phyloP scores from a whole-genome alignment of 2,113 vertebrate genomes.

The Zosterops lateralis region DNA sequence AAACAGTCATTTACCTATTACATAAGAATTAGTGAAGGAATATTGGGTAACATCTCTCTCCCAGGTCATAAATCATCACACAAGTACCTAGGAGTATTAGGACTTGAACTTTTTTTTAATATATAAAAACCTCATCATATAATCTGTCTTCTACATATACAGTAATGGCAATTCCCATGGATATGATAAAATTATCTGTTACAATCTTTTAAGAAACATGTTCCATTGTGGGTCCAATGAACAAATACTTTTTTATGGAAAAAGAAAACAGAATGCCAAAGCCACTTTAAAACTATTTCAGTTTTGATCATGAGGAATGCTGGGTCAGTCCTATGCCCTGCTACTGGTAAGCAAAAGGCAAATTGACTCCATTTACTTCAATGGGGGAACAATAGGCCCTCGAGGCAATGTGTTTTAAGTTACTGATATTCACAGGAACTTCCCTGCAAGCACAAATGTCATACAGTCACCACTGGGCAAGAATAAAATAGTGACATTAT shows the following conservation, averaged over 20 bases:
- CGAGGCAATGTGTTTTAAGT: constrained; percentile 13
- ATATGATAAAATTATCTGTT: not conserved
- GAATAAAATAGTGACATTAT: constrained; percentile 39
- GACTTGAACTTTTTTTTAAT: not conserved
- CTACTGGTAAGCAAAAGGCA: not conserved
- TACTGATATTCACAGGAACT: constrained; percentile 58
- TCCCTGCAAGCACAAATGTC: constrained; percentile 47
- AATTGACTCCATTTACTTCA: not conserved
- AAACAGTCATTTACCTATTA: not conserved
- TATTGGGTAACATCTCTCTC: not conserved
- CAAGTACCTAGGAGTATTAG: not conserved
- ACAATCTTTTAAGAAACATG: not conserved
- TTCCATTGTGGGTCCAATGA: not conserved
- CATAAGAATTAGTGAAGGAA: not conserved
- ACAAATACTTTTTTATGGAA: not conserved
- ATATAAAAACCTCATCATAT: not conserved
- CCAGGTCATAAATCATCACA: not conserved
- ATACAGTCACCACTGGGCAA: constrained; percentile 17
- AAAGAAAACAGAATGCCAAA: not conserved
- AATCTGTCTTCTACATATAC: not conserved
- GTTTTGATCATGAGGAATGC: not conserved
- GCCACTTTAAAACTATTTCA: not conserved
- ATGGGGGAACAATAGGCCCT: not conserved
- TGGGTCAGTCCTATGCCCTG: not conserved
- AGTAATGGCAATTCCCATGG: not conserved